Evolutionary conservation across 2,113 vertebrate genomes (phyloP).

Genomic region (Burhinus oedicnemus): DNA sequence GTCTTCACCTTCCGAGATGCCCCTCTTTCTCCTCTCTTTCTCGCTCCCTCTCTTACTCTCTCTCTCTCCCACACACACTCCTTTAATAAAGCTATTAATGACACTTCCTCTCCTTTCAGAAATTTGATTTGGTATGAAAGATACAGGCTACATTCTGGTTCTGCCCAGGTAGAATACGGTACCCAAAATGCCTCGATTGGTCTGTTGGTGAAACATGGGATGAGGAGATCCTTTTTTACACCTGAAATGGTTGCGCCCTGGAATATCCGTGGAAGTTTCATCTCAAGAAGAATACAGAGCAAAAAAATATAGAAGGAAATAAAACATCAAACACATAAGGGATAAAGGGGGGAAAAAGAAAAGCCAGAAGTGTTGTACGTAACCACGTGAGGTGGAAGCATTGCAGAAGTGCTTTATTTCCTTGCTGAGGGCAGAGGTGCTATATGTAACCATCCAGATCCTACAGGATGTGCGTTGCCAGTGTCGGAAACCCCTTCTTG

Average conservation of each 20-base stretch:
- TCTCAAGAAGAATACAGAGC: not conserved
- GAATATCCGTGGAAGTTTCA: conserved; percentile 42
- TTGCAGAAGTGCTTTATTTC: not conserved
- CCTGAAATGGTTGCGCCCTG: conserved; percentile 63
- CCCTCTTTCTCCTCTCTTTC: conserved; percentile 43
- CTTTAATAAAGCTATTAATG: conserved; percentile 78
- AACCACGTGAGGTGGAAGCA: not conserved
- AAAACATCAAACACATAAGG: not conserved
- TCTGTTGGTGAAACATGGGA: conserved; percentile 75
- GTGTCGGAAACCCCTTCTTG: conserved; percentile 22
- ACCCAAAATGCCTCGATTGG: conserved; percentile 52
- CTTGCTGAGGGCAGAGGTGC: conserved; percentile 12
- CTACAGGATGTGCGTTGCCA: not conserved
- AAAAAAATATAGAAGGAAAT: not conserved
- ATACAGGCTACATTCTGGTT: conserved; percentile 73
- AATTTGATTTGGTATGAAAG: conserved; percentile 76
- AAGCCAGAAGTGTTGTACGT: conserved; percentile 8
- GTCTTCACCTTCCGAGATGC: conserved; percentile 54
- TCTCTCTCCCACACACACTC: conserved; percentile 37
- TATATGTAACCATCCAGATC: conserved; percentile 18
- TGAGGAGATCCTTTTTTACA: conserved; percentile 55
- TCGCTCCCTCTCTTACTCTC: conserved; percentile 30
- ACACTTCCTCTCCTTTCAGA: conserved; percentile 71
- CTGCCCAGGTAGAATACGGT: conserved; percentile 67
- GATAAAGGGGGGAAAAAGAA: not conserved